A percentile compares a stretch with the other conserved stretches of the same genome.
Conservation (phyloP, 2,888 invertebrate genomes). For the Zaprionus lineosus region DNA sequence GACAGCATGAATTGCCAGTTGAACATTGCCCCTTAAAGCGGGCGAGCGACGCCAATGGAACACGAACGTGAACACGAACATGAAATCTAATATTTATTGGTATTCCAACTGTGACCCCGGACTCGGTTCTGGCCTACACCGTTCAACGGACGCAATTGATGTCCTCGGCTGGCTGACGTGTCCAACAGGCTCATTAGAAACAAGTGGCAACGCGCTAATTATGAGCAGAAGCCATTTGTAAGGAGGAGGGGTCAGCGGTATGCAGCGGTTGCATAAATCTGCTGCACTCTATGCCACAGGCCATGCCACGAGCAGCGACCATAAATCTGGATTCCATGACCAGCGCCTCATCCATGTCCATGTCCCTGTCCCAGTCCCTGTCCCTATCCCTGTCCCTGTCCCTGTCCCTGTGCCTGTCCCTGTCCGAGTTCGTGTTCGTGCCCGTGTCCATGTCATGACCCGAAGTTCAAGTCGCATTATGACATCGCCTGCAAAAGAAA, state of each 20-base stretch:
- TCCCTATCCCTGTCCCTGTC: constrained; percentile 16
- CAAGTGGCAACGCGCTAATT: constrained; percentile 82
- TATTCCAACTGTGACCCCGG: too few relatives aligned
- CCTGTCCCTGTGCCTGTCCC: too few relatives aligned
- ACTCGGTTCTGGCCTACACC: too few relatives aligned
- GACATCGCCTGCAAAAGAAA: constrained; percentile 41
- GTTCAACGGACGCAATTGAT: too few relatives aligned
- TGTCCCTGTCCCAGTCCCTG: too few relatives aligned
- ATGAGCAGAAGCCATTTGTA: constrained; percentile 60
- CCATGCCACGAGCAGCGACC: constrained; percentile 37
- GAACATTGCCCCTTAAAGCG: constrained; percentile 25
- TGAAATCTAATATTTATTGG: constrained; percentile 68
- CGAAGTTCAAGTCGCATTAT: constrained; percentile 69
- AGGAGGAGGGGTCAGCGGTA: constrained; percentile 6
- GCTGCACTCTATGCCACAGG: constrained; percentile 50
- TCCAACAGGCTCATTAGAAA: constrained; percentile 81
- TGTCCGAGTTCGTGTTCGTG: constrained; percentile 12
- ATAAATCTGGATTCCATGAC: constrained; percentile 59
- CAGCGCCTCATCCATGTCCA: constrained; percentile 14
- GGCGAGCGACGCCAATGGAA: constrained; percentile 3
- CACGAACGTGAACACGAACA: constrained; percentile 12
- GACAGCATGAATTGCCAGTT: constrained; percentile 66
- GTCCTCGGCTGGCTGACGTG: too few relatives aligned
- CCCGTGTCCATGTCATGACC: constrained; percentile 32
- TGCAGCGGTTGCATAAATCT: constrained; percentile 43